Evolutionary conservation across 2,888 invertebrate species (phyloP).

Genomic region (Lomographa bimaculata): DNA sequence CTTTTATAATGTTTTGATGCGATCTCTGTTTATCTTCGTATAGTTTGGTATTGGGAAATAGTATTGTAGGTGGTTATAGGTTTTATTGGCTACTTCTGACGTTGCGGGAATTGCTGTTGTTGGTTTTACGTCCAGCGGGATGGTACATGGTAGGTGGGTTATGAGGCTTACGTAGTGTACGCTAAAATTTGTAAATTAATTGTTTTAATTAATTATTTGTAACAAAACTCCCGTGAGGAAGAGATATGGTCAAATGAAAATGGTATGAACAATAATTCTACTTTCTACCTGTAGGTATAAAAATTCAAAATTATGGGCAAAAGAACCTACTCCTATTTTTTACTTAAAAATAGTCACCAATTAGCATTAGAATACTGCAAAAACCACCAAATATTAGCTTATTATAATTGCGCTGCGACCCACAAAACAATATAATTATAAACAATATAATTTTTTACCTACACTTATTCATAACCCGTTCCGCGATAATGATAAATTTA

Average conservation of each 20-base stretch:
- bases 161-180: too few species aligned
- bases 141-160: slow-evolving; percentile 2
- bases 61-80: slow-evolving; percentile 39
- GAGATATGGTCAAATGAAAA: too few species aligned
- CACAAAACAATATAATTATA: slow-evolving; percentile 38
- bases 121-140: slow-evolving; percentile 28
- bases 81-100: slow-evolving; percentile 43
- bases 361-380: not conserved
- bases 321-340: too few species aligned
- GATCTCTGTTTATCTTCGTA: slow-evolving; percentile 68
- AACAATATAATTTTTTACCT: slow-evolving; percentile 38
- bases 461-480: slow-evolving; percentile 43
- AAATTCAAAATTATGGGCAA: too few species aligned
- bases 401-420: slow-evolving; percentile 37
- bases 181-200: too few species aligned
- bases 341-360: too few species aligned
- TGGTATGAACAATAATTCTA: too few species aligned
- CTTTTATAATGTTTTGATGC: slow-evolving; percentile 68
- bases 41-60: slow-evolving; percentile 49
- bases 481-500: slow-evolving; percentile 36
- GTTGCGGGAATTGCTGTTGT: slow-evolving; percentile 18
- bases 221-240: too few species aligned
- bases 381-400: slow-evolving; percentile 20
- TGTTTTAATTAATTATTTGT: too few species aligned
- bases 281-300: too few species aligned